Percentiles rank a stretch among this genome's conserved stretches.
Evolutionary conservation across 2,113 vertebrate genomes (phyloP).

Genomic region (Ursus arctos): DNA sequence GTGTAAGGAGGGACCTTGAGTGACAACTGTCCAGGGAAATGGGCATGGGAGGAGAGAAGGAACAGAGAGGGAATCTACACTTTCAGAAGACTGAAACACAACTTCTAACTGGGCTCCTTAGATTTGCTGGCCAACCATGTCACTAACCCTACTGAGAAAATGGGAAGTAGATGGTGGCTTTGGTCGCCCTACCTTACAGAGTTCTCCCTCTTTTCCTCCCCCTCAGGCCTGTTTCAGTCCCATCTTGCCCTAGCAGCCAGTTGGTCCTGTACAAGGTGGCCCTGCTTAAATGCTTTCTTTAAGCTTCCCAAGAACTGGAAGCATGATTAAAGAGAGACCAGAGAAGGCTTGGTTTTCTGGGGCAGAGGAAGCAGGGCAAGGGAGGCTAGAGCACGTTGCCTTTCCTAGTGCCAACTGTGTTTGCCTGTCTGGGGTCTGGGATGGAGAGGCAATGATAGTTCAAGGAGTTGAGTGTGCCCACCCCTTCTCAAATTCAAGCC

Average conservation of each 20-base stretch:
- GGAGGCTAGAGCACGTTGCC: not conserved
- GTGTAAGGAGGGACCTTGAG: not conserved
- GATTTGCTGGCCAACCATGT: not conserved
- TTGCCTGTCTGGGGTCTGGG: not conserved
- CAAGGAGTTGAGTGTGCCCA: not conserved
- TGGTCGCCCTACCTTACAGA: not conserved
- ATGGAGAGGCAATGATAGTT: not conserved
- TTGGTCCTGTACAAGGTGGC: not conserved
- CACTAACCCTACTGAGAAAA: not conserved
- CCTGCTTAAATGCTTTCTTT: not conserved
- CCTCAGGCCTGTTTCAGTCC: not conserved
- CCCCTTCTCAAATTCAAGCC: conserved; percentile 20
- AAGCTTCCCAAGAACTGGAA: not conserved
- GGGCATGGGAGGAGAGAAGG: not conserved
- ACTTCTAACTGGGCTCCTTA: not conserved
- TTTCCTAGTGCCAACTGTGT: not conserved
- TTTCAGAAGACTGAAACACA: not conserved
- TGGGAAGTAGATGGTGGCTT: not conserved
- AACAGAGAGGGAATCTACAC: not conserved
- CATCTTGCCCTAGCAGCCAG: not conserved
- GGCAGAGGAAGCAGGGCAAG: not conserved
- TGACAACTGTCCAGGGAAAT: not conserved
- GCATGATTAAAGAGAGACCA: not conserved
- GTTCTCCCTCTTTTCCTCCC: not conserved
- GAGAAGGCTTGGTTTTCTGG: not conserved